Conservation (phyloP, 2,888 invertebrate genomes). For the Drosophila mimica region DNA sequence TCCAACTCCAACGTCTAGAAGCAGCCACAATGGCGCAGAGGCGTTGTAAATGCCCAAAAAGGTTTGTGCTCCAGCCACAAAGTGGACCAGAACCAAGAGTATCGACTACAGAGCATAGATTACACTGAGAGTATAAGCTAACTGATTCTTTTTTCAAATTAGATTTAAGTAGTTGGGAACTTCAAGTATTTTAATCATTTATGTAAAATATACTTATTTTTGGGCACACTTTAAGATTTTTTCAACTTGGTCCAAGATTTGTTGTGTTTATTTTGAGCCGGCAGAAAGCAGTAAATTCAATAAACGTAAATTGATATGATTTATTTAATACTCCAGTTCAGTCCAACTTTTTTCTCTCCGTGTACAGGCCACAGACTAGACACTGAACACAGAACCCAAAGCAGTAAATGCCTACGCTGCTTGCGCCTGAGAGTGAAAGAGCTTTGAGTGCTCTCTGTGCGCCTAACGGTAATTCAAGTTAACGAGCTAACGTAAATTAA, state of each 20-base stretch:
- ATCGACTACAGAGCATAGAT: not conserved
- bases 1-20: constrained; percentile 25
- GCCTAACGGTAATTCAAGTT: constrained; percentile 76
- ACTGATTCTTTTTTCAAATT: no score
- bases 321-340: not conserved
- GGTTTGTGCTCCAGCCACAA: constrained; percentile 55
- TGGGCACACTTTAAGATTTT: not conserved
- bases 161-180: not conserved
- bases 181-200: not conserved
- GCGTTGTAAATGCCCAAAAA: constrained; percentile 79
- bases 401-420: constrained; percentile 27
- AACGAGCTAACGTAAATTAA: constrained; percentile 81
- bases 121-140: constrained; percentile 31
- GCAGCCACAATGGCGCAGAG: constrained; percentile 68
- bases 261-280: not conserved
- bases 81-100: constrained; percentile 40
- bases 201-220: not conserved
- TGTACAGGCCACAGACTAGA: constrained; percentile 4
- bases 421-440: constrained; percentile 61
- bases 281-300: not conserved
- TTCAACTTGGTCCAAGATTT: not conserved
- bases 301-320: not conserved
- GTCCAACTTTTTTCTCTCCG: not conserved
- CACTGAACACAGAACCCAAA: constrained; percentile 12
- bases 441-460: constrained; percentile 31